These are phyloP conservation scores for Lepilemur ruficaudatus DNA, from an alignment of 2,797 vertebrate species.

Conservation along the genomic window DNA sequence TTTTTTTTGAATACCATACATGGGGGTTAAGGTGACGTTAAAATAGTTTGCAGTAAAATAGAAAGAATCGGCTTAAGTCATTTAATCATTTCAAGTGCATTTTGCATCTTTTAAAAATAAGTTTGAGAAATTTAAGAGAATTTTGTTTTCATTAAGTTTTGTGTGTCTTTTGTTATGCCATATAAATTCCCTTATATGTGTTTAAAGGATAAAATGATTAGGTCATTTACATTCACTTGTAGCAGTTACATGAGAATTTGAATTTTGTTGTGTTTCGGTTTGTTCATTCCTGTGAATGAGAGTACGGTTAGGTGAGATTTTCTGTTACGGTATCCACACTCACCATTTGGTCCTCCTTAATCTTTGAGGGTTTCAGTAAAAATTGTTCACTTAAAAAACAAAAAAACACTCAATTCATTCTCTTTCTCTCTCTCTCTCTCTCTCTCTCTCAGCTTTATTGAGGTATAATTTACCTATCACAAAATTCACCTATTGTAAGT, in stretches of 20 bases:
- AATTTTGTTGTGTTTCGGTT: constrained; percentile 78
- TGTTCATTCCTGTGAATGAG: constrained; percentile 75
- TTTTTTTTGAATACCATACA: constrained; percentile 66
- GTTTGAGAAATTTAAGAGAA: constrained; percentile 67
- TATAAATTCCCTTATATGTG: constrained; percentile 70
- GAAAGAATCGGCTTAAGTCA: constrained; percentile 53
- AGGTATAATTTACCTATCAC: too few relatives aligned
- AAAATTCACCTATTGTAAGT: too few relatives aligned
- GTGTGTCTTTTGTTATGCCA: constrained; percentile 76
- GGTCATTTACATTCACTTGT: constrained; percentile 72
- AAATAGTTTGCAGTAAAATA: constrained; percentile 63
- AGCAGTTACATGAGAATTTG: constrained; percentile 72
- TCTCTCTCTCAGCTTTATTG: too few relatives aligned
- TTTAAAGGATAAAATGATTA: constrained; percentile 69
- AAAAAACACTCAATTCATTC: too few relatives aligned
- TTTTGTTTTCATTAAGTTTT: constrained; percentile 71
- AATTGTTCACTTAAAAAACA: constrained; percentile 56
- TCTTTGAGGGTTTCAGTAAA: constrained; percentile 77
- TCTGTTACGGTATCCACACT: constrained; percentile 73
- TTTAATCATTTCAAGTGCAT: constrained; percentile 69
- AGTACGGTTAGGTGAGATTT: constrained; percentile 70
- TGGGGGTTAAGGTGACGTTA: constrained; percentile 62
- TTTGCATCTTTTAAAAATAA: constrained; percentile 65
- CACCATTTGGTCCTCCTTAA: constrained; percentile 73
- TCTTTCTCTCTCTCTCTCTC: too few relatives aligned